phyloP scores from a whole-genome alignment of 1,140 invertebrate genomes.

The Sipha flava region DNA sequence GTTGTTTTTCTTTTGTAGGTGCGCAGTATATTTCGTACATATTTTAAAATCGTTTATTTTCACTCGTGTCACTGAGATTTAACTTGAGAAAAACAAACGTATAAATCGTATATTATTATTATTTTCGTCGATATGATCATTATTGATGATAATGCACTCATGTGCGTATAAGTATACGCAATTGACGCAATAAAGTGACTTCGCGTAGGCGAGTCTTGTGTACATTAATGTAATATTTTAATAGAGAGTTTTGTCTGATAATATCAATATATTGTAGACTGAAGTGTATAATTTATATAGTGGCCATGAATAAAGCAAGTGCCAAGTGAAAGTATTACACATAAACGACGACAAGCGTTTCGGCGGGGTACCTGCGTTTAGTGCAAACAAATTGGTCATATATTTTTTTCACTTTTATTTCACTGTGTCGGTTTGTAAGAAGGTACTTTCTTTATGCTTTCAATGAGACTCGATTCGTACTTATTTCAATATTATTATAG shows the following conservation, averaged over 20 bases:
- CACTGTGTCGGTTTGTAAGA: neutral
- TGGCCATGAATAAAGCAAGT: neutral
- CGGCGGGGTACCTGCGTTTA: neutral
- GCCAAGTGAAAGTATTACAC: conserved; percentile 16
- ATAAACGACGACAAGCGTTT: neutral
- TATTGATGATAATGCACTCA: too few species aligned
- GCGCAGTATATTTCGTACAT: too few species aligned
- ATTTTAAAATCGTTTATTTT: too few species aligned
- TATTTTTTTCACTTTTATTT: neutral
- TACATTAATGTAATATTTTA: too few species aligned
- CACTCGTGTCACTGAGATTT: too few species aligned
- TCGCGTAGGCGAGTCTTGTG: too few species aligned
- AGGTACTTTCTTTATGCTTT: neutral
- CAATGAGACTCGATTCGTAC: neutral
- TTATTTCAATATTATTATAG: neutral
- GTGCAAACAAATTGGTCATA: neutral
- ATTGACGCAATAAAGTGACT: too few species aligned
- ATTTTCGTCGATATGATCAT: too few species aligned
- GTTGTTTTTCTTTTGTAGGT: neutral
- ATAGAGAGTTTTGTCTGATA: neutral
- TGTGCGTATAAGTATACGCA: too few species aligned
- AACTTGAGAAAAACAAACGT: too few species aligned
- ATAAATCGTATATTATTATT: too few species aligned
- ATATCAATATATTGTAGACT: neutral
- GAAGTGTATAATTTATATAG: neutral